Evolutionary conservation across 2,888 invertebrate genomes (phyloP), one percentile per base, ranked within the genome.

Genomic region (Aelia acuminata): DNA sequence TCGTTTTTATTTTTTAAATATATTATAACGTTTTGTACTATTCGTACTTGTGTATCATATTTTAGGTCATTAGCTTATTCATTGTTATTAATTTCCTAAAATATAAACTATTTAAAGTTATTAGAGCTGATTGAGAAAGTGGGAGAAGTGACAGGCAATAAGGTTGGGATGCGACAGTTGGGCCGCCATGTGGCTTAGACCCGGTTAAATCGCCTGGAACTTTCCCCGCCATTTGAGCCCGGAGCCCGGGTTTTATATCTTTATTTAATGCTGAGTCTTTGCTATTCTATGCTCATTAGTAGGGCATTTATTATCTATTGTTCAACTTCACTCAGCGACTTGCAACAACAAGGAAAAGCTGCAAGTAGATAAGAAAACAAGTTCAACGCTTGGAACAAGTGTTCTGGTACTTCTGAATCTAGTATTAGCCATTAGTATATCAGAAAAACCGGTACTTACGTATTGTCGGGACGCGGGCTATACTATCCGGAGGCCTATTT

Each of bases 161-260:
- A 31, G 43, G n/a, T n/a, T 39, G 48, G 10, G 57, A 18, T 4
- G 80, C 39, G 80, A 80, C 80, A 80, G 80, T 80, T 80, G 80
- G 20, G 80, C 43, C 39, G 39, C 80, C 80, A 80, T 43, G 43
- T 80, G 80, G 80, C 84, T 47, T 48, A 11, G 39, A 1, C 35
- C 20, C 11, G 39, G 85, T 26, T 53, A 85, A 85, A 85, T 85
- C 85, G 85, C 85, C 57, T 43, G 85, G 85, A 85, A 85, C 85
- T 85, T 85, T 50, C 48, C 85, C 43, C 85, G 57, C 43, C 85
- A 85, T 85, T 85, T 85, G 49, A 49, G 5, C 20, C 57, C 18
- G 31, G 31, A 53, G 57, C 53, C 31, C n/a, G 15, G 80, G 85
- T 86, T 70, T 57, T 43, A 53, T 70, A 63, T 43, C 86, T 86